Evolutionary conservation across 1,140 invertebrate genomes (phyloP).

Genomic region (Solenopsis fugax): DNA sequence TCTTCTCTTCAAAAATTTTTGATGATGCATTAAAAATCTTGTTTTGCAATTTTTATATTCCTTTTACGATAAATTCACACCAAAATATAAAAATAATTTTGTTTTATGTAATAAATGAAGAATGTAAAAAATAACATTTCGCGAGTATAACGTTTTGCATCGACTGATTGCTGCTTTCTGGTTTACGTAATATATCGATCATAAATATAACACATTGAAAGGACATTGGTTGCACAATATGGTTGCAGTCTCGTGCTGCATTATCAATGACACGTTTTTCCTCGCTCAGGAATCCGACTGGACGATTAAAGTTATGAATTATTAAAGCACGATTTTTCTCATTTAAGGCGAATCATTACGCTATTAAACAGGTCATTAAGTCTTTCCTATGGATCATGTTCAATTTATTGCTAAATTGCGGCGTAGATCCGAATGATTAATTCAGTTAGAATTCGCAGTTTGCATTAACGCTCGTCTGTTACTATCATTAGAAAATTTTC

Average conservation of each 20-base stretch:
- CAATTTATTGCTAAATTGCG: not conserved
- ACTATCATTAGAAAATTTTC: slow-evolving; percentile 37
- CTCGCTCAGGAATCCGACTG: not conserved
- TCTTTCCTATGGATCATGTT: slow-evolving; percentile 3
- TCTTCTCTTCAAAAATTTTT: not conserved
- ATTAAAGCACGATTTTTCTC: slow-evolving; percentile 13
- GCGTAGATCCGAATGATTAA: not conserved
- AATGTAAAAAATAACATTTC: not conserved
- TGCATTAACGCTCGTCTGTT: not conserved
- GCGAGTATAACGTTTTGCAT: not conserved
- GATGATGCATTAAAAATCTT: not conserved
- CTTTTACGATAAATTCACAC: not conserved
- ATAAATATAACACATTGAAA: slow-evolving; percentile 19
- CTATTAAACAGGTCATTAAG: not conserved
- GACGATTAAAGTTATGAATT: slow-evolving; percentile 32
- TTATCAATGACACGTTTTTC: slow-evolving; percentile 15
- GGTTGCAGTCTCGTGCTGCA: not conserved
- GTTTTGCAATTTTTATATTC: not conserved
- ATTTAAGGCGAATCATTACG: slow-evolving; percentile 11
- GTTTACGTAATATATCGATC: not conserved
- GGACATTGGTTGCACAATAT: not conserved
- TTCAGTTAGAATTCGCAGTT: not conserved
- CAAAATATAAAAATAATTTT: not conserved
- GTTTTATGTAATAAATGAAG: not conserved
- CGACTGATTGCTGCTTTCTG: not conserved